Evolutionary conservation across 1,140 invertebrate species (phyloP).

Genomic region (Elysia chlorotica): DNA sequence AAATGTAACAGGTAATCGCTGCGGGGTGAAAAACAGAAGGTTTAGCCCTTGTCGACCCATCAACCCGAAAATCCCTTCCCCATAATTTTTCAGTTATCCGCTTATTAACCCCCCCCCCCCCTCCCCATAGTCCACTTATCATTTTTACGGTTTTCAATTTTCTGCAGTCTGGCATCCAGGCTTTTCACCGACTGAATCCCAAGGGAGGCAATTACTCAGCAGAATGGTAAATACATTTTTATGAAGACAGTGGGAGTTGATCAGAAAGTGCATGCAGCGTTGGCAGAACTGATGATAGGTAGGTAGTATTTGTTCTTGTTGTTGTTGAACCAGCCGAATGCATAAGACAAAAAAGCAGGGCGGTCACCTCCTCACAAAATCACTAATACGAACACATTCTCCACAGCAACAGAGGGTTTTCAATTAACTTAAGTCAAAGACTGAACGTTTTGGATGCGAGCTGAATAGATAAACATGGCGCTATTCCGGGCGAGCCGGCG

Average conservation of each 20-base stretch:
- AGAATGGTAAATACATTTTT: too few species aligned
- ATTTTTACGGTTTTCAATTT: too few species aligned
- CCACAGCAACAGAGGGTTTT: conserved; percentile 13
- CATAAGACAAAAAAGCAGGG: background rate
- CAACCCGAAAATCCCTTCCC: background rate
- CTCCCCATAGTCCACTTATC: background rate
- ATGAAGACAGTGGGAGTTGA: too few species aligned
- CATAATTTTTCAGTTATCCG: conserved; percentile 1
- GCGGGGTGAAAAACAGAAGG: conserved; percentile 13
- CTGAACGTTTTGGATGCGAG: conserved; percentile 10
- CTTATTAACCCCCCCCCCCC: background rate
- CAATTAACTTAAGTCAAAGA: conserved; percentile 7
- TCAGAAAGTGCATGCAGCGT: too few species aligned
- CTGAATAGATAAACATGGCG: conserved; percentile 17
- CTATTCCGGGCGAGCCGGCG: conserved; percentile 1
- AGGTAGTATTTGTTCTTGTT: too few species aligned
- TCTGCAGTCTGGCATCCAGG: too few species aligned
- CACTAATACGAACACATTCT: conserved; percentile 13
- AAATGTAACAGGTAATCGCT: conserved; percentile 12
- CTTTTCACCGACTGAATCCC: too few species aligned
- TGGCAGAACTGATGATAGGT: too few species aligned
- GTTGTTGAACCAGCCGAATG: background rate
- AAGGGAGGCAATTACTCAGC: too few species aligned
- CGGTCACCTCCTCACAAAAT: background rate
- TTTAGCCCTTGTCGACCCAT: too few species aligned